phyloP scores from a whole-genome alignment of 2,888 invertebrate species.

The Ophraella communa region DNA sequence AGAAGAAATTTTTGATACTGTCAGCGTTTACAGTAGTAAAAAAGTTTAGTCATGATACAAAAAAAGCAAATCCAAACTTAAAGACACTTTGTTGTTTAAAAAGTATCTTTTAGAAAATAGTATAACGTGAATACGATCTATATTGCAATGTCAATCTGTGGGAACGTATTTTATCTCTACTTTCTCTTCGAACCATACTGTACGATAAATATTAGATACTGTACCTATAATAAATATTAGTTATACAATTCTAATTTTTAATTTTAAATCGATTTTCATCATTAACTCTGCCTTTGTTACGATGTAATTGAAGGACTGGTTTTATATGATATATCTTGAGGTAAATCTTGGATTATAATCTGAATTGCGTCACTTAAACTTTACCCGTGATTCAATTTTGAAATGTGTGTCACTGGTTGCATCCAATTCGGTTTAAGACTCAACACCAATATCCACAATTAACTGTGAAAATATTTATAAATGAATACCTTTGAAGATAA shows the following conservation, averaged over 20 bases:
- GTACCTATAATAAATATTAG: not conserved
- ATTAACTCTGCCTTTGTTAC: not conserved
- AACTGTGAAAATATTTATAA: no score
- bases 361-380: not conserved
- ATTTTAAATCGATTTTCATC: not conserved
- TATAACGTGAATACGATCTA: no score
- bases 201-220: not conserved
- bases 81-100: no score
- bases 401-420: not conserved
- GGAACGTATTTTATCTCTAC: not conserved
- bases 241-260: not conserved
- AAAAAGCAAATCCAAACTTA: no score
- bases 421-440: not conserved
- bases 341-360: not conserved
- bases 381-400: not conserved
- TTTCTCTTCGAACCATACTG: not conserved
- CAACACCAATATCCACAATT: not conserved
- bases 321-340: not conserved
- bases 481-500: no score
- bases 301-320: not conserved
- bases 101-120: no score
- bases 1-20: no score
- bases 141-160: not conserved
- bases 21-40: no score
- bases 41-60: no score